Base-by-base conservation (phyloP, 2,888 invertebrate species). In the Platycheirus rosarum region DNA sequence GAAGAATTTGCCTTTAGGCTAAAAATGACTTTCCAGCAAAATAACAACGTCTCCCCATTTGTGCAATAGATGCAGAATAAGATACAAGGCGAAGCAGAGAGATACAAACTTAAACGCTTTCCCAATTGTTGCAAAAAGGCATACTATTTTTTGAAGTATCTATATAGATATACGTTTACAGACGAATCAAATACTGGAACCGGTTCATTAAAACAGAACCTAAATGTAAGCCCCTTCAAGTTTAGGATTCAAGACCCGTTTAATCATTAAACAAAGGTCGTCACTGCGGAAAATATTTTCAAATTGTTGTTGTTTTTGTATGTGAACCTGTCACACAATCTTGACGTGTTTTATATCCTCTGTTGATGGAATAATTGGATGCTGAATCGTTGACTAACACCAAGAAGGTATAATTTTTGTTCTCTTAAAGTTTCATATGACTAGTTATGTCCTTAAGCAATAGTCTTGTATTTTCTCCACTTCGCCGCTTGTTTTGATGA, bases 391-490 rank as follows among this genome's bases (percentile, higher is more conserved):
- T 8, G 40, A 29, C 20, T 26, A 55, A 37, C 53, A 18, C 57
- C 57, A 48, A 62, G 48, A 74, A 74, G n/a, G n/a, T n/a, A n/a
- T n/a, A n/a, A n/a, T n/a, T 35, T 55, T 23, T 13, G 49, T 68
- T 69, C 55, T 57, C 55, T 57, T 65, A 57, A 74, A 65, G 42
- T 57, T 57, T 55, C 42, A 74, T 69, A 63, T 69, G 69, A 63
- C 49, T 48, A 51, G 69, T 75, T 74, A 51, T 69, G 44, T 60
- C 8, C 73, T 68, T 60, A 11, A 57, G 35, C 14, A 42, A 23
- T 66, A 16, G 60, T 60, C 65, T 55, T 62, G 18, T 42, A 20
- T 69, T 18, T 8, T 9, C 11, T 16, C 8, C 23, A 29, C 48
- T 7, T 20, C 3, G 20, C 35, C 1, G 18, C 32, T 44, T 23